These are phyloP conservation scores for Dreissena rostriformis DNA, from an alignment of 1,140 invertebrate genomes.

Conservation along the genomic window DNA sequence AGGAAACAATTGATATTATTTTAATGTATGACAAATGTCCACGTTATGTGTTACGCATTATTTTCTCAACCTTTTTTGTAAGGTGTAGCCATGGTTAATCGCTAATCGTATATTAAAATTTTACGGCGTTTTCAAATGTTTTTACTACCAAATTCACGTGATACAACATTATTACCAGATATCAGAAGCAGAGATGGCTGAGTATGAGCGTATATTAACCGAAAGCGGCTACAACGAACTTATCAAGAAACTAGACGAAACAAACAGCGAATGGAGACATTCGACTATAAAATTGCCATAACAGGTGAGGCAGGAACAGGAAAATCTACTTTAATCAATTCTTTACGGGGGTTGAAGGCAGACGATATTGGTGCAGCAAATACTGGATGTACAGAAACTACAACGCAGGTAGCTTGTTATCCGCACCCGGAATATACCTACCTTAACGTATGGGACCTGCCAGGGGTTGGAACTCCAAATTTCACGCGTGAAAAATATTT, in stretches of 20 bases:
- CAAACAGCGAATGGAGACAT: background rate
- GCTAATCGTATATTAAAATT: too few relatives aligned
- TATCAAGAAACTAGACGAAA: background rate
- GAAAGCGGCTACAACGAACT: background rate
- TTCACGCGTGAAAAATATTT: slow-evolving; percentile 20
- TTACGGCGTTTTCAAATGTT: too few relatives aligned
- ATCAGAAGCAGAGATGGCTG: too few relatives aligned
- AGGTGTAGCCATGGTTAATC: too few relatives aligned
- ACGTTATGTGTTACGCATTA: too few relatives aligned
- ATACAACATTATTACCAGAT: too few relatives aligned
- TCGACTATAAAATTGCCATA: slow-evolving; percentile 10
- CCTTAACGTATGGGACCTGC: slow-evolving; percentile 38
- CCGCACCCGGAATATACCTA: slow-evolving; percentile 32
- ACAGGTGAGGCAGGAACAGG: slow-evolving; percentile 42
- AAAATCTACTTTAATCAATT: slow-evolving; percentile 56
- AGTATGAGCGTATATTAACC: background rate
- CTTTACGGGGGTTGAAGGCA: slow-evolving; percentile 30
- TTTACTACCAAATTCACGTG: too few relatives aligned
- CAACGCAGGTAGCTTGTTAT: slow-evolving; percentile 40
- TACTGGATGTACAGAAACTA: slow-evolving; percentile 41
- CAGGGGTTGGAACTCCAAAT: slow-evolving; percentile 33
- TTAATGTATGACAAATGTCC: too few relatives aligned
- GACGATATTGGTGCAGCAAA: slow-evolving; percentile 37
- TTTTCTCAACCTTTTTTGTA: too few relatives aligned
- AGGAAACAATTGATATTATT: too few relatives aligned